Conservation (phyloP, 2,888 invertebrate species). For the Salticus scenicus region DNA sequence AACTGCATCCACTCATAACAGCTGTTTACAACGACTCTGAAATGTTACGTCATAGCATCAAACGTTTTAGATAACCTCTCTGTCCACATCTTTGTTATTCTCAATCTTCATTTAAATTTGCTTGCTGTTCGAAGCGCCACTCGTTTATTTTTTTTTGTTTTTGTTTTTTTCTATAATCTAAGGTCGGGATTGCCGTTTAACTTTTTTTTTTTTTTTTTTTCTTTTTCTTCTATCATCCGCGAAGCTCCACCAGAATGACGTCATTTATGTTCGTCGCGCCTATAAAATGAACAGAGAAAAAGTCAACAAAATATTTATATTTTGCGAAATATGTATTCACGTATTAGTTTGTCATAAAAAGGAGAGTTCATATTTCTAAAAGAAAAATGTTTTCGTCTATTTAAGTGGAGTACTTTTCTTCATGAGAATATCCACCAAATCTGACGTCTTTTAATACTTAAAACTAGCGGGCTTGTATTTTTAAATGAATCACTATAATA, state of each 20-base stretch:
- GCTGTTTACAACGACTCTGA: slow-evolving; percentile 43
- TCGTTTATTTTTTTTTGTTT: not conserved
- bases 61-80: slow-evolving; percentile 46
- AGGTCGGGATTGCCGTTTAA: slow-evolving; percentile 12
- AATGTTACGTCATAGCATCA: slow-evolving; percentile 39
- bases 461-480: too few relatives aligned
- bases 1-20: slow-evolving; percentile 4
- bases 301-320: too few relatives aligned
- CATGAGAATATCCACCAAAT: too few relatives aligned
- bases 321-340: too few relatives aligned
- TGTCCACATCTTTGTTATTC: slow-evolving; percentile 41
- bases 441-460: too few relatives aligned
- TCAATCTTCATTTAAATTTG: slow-evolving; percentile 15
- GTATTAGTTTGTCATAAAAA: too few relatives aligned
- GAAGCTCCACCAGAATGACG: not conserved
- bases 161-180: not conserved
- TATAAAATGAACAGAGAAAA: too few relatives aligned
- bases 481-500: too few relatives aligned
- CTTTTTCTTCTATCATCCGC: not conserved
- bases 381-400: too few relatives aligned
- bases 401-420: too few relatives aligned
- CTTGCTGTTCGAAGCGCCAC: not conserved
- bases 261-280: not conserved
- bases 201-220: too few relatives aligned
- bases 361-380: too few relatives aligned